Conservation (phyloP, 2,797 vertebrate species). For the Australoheros facetus region DNA sequence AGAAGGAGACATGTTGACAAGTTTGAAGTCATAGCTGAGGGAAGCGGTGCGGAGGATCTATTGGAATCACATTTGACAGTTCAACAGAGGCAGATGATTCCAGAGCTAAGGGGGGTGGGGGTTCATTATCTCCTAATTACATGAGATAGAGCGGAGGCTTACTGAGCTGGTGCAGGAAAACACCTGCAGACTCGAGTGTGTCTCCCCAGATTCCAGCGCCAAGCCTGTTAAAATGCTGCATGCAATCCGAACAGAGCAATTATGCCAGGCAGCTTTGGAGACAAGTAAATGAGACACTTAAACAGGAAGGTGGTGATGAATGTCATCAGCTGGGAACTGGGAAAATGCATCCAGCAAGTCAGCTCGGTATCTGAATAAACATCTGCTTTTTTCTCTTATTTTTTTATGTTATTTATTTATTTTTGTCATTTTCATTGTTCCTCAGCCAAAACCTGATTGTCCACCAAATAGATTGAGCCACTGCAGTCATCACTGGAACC, state of each 20-base stretch:
- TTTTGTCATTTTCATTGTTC: background rate
- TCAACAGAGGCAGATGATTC: constrained; percentile 65
- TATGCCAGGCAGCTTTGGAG: constrained; percentile 38
- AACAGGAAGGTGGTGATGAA: constrained; percentile 24
- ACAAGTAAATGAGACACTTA: constrained; percentile 28
- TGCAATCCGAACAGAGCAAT: constrained; percentile 44
- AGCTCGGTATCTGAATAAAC: constrained; percentile 21
- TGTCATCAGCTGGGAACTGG: constrained; percentile 14
- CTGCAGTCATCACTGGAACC: constrained; percentile 17
- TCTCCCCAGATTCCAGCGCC: constrained; percentile 41
- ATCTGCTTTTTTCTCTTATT: background rate
- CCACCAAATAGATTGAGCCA: constrained; percentile 11
- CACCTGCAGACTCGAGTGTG: constrained; percentile 67
- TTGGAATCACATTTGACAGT: constrained; percentile 66
- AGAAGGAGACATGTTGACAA: constrained; percentile 46
- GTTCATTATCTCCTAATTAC: constrained; percentile 78
- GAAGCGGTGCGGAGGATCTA: constrained; percentile 46
- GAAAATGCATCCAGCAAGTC: constrained; percentile 15
- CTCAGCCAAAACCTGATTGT: constrained; percentile 8
- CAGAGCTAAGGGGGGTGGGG: constrained; percentile 37
- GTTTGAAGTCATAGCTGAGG: constrained; percentile 51
- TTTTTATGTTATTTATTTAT: constrained; percentile 4
- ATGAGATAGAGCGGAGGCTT: constrained; percentile 61
- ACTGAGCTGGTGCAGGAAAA: constrained; percentile 59
- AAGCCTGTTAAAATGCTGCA: constrained; percentile 53